Base-by-base conservation (phyloP, 1,140 invertebrate genomes). In the Argopecten irradians region DNA sequence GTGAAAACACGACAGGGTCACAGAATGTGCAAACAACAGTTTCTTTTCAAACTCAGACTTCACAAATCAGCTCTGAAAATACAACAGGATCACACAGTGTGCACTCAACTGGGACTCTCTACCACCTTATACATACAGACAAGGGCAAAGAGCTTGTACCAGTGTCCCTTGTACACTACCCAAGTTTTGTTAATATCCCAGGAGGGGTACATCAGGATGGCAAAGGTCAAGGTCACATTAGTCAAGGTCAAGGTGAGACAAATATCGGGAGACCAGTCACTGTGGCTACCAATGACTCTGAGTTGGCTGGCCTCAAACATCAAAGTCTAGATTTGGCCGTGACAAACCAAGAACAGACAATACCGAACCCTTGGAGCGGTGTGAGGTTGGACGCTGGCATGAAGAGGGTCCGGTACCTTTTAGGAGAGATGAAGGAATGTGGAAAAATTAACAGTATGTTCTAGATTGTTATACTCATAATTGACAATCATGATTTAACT, bases 361-460 rank as follows among this genome's bases (percentile, higher is more conserved):
- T 34, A 32, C 87, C 89, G 9, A 90, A 90, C 82, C 89, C 89
- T 22, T 90, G 89, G 89, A 90, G 89, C 86, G 84, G 86, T 41
- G 89, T 90, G 13, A 88, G 88, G 35, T 82, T 85, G n/a, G 91
- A 92, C 87, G 89, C 90, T 82, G 92, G 91, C 19, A 86, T 92
- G 28, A 92, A 90, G 71, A 91, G 91, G 36, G 43, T 93, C 22
- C 88, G 91, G 86, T 91, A 91, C 34, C 82, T 92, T 34, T 34
- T 93, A 5, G 88, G 88, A 35, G 92, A 93, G 83, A 87, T 93
- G 36, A 92, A 92, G 82, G 91, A 93, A 87, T 91, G 90, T 84
- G 90, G 90, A 22, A 92, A 91, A 86, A 91, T 92, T 35, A 88
- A 88, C 32, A 93, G 93, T 93, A 88, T 92, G 92, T 19, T 8